These are phyloP conservation scores for Dicrostonyx torquatus DNA, from an alignment of 2,797 vertebrate species.

Conservation along the genomic window DNA sequence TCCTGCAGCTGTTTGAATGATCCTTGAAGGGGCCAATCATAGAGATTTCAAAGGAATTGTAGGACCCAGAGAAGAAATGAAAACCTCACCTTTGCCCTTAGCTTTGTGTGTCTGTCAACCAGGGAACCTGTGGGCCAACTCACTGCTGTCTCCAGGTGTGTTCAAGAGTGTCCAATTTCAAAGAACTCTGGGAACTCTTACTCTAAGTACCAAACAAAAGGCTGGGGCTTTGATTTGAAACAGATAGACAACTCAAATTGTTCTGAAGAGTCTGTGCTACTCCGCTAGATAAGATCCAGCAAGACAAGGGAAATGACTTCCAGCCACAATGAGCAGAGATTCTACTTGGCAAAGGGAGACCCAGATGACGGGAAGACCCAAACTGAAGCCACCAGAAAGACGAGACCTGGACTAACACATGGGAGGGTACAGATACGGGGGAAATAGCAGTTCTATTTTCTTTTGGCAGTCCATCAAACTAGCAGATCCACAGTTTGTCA, in stretches of 20 bases:
- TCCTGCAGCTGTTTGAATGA: constrained; percentile 69
- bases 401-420: neutral
- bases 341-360: constrained; percentile 5
- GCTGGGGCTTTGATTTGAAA: constrained; percentile 67
- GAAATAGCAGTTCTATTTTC: neutral
- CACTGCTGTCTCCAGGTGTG: constrained; percentile 72
- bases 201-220: constrained; percentile 60
- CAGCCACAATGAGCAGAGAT: neutral
- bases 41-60: constrained; percentile 69
- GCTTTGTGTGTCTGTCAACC: constrained; percentile 51
- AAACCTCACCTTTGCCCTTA: constrained; percentile 72
- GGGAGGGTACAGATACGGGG: neutral
- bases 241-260: constrained; percentile 47
- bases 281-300: neutral
- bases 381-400: neutral
- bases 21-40: constrained; percentile 65
- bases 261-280: neutral
- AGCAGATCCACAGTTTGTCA: neutral
- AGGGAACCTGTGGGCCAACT: neutral
- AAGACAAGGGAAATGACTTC: neutral
- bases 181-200: constrained; percentile 60
- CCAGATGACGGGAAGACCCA: neutral
- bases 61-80: constrained; percentile 65
- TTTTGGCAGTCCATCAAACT: neutral
- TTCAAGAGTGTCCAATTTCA: constrained; percentile 73